Evolutionary conservation across 2,888 invertebrate species (phyloP).

Genomic region (Eupithecia pulchellata): DNA sequence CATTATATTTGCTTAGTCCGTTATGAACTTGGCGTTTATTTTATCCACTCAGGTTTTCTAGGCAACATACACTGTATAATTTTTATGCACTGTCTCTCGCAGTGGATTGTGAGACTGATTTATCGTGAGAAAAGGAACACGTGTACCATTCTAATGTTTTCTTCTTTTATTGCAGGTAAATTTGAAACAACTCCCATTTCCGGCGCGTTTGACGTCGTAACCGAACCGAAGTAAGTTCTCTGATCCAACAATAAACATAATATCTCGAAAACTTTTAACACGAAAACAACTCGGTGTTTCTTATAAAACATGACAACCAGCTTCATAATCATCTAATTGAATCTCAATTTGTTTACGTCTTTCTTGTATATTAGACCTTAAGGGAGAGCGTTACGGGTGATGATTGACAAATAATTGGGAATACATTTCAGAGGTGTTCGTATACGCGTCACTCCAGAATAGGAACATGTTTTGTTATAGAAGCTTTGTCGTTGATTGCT

Average conservation of each 20-base stretch:
- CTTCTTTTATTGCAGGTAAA: conserved; percentile 62
- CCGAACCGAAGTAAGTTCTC: conserved; percentile 40
- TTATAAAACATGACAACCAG: conserved; percentile 47
- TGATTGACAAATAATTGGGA: conserved; percentile 19
- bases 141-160: conserved; percentile 33
- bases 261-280: conserved; percentile 40
- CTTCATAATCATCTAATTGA: conserved; percentile 43
- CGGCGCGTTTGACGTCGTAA: conserved; percentile 39
- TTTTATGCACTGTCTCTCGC: neutral
- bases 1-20: neutral
- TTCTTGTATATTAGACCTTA: conserved; percentile 33
- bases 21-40: neutral
- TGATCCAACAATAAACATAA: conserved; percentile 44
- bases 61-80: neutral
- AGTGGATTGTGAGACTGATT: neutral
- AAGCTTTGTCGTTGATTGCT: conserved; percentile 53
- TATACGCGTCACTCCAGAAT: conserved; percentile 46
- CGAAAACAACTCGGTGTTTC: conserved; percentile 36
- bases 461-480: conserved; percentile 47
- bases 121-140: conserved; percentile 8
- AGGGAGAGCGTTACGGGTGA: conserved; percentile 11
- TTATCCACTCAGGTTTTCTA: neutral
- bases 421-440: conserved; percentile 39
- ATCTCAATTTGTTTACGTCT: neutral
- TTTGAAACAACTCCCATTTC: conserved; percentile 36